A percentile compares a stretch with the other conserved stretches of the same genome.
These are phyloP conservation scores for Drosophila buzzatii DNA, from an alignment of 2,888 invertebrate species.

Conservation along the genomic window DNA sequence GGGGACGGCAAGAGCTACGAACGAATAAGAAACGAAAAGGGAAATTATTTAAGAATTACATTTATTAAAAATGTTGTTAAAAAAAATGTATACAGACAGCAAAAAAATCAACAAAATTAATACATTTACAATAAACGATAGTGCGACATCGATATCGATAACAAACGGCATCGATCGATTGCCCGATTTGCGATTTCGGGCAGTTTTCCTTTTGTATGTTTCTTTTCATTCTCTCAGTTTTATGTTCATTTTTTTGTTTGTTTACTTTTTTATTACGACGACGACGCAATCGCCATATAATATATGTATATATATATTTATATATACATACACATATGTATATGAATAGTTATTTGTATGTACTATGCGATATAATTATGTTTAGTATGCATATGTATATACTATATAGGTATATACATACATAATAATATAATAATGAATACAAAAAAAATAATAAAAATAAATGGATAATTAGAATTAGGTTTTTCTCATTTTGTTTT, in stretches of 20 bases:
- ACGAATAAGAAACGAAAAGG: slow-evolving; percentile 28
- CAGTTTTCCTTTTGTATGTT: slow-evolving; percentile 11
- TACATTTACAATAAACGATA: slow-evolving; percentile 81
- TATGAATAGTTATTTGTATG: slow-evolving; percentile 41
- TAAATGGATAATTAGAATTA: slow-evolving; percentile 58
- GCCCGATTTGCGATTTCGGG: slow-evolving; percentile 45
- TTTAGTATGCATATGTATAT: slow-evolving; percentile 56
- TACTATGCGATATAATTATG: slow-evolving; percentile 72
- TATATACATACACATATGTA: slow-evolving; percentile 18
- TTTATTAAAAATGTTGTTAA: slow-evolving; percentile 81
- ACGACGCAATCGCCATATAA: slow-evolving; percentile 48
- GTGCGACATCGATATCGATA: slow-evolving; percentile 76
- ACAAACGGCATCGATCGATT: slow-evolving; percentile 55
- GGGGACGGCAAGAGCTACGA: background rate
- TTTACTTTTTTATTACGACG: slow-evolving; percentile 44
- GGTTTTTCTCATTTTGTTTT: slow-evolving; percentile 21
- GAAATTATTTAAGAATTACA: slow-evolving; percentile 77
- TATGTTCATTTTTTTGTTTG: slow-evolving; percentile 12
- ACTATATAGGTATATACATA: slow-evolving; percentile 24
- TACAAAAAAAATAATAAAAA: slow-evolving; percentile 40
- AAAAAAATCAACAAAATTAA: slow-evolving; percentile 81
- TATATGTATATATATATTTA: slow-evolving; percentile 18
- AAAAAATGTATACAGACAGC: slow-evolving; percentile 81
- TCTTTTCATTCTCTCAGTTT: slow-evolving; percentile 9
- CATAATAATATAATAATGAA: slow-evolving; percentile 34